phyloP scores from a whole-genome alignment of 2,113 vertebrate genomes.

The Poecile atricapillus region DNA sequence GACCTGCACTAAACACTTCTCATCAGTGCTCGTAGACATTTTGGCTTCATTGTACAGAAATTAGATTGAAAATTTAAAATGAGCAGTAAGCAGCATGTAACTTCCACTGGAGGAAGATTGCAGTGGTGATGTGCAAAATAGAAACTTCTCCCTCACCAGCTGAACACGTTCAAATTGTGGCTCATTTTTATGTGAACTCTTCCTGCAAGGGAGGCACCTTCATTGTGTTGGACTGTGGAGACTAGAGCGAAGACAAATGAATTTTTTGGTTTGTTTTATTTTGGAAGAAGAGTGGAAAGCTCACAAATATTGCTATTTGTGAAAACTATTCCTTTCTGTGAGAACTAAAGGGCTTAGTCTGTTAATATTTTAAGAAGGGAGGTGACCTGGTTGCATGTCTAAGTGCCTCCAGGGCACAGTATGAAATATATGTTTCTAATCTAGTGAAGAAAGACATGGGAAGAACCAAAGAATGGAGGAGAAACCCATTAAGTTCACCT shows the following conservation, averaged over 20 bases:
- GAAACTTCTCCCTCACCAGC: not conserved
- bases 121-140: not conserved
- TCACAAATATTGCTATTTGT: not conserved
- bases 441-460: not conserved
- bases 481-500: not conserved
- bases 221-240: not conserved
- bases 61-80: not conserved
- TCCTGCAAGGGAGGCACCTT: not conserved
- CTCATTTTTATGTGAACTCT: not conserved
- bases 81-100: not conserved
- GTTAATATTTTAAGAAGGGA: not conserved
- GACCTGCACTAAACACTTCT: not conserved
- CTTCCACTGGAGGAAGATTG: not conserved
- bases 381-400: not conserved
- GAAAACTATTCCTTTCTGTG: not conserved
- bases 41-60: not conserved
- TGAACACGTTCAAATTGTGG: not conserved
- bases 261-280: not conserved
- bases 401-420: not conserved
- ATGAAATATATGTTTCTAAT: slow-evolving; percentile 1
- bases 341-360: not conserved
- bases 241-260: not conserved
- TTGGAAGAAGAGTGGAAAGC: not conserved
- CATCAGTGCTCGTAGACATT: not conserved
- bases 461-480: not conserved